Base-by-base conservation (phyloP, 2,888 invertebrate genomes). In the Allacma fusca region DNA sequence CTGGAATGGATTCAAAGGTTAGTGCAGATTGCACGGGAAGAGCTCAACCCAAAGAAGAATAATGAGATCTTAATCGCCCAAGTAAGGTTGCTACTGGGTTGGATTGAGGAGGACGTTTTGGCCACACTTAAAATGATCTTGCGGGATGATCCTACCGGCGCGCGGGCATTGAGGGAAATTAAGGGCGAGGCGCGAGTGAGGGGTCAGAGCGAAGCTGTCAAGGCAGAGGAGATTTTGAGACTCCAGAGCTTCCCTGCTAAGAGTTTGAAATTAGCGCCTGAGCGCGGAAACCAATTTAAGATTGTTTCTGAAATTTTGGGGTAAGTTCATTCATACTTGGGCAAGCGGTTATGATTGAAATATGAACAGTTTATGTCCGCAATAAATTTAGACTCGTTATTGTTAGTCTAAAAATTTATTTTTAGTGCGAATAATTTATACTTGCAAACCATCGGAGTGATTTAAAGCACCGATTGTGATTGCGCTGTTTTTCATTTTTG, bases 11-110 rank as follows among this genome's bases (percentile, higher is more conserved):
- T 80, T 44, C 77, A 79, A 69, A 78, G 81, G 72, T 75, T 84
- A 19, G 57, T 50, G 28, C 75, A 78, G 50, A 43, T 84, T 19
- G 43, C 70, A 24, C 64, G 74, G 50, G 72, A 68, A 62, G 77
- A 76, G 59, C 79, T 80, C 73, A 71, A 75, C 34, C 65, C 71
- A 0, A 80, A 80, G 67, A 40, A 4, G 21, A 77, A 77, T 44
- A 81, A 78, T 78, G 84, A 84, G 79, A 80, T 79, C 75, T 57
- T 83, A 24, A 79, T 82, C 75, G 79, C 82, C n/a, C 80, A 82
- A 62, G 76, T 82, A 13, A 78, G 77, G 2, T 70, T 84, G 13
- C 50, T 82, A 16, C 76, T 84, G 34, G 79, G 80, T 34, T 83
- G 83, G 81, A 79, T 82, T n/a, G 78, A 77, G 29, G 81, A 81